A percentile compares a stretch with the other conserved stretches of the same genome.
Evolutionary conservation across 2,797 vertebrate species (phyloP).

Genomic region (Benthosema pterotum): DNA sequence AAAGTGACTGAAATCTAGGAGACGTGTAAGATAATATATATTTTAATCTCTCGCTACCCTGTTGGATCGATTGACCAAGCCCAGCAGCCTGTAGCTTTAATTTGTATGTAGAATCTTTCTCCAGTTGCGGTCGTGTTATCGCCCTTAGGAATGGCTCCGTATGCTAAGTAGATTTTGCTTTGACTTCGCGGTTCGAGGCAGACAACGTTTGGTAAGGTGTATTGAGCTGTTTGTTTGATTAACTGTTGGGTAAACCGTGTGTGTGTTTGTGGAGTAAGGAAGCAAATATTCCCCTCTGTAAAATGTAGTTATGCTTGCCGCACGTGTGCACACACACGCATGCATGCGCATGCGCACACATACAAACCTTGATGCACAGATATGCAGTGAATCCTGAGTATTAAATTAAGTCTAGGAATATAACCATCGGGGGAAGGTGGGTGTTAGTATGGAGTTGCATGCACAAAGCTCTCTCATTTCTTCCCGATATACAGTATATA

Average conservation of each 20-base stretch:
- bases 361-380: constrained; percentile 10
- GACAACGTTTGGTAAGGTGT: constrained; percentile 46
- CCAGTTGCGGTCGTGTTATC: constrained; percentile 37
- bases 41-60: no score
- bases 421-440: no score
- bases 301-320: constrained; percentile 33
- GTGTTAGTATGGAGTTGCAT: no score
- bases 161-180: constrained; percentile 33
- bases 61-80: no score
- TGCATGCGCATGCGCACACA: constrained; percentile 8
- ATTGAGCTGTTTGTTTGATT: constrained; percentile 66
- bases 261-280: constrained; percentile 17
- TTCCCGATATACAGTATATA: no score
- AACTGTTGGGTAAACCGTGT: constrained; percentile 52
- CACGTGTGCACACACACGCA: constrained; percentile 1
- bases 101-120: constrained; percentile 45
- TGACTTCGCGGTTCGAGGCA: constrained; percentile 26
- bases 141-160: constrained; percentile 40
- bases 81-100: constrained; percentile 38
- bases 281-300: constrained; percentile 45
- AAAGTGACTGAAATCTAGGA: no score
- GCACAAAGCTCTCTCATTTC: no score
- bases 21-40: no score
- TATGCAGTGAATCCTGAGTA: no score
- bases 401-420: no score